Evolutionary conservation across 2,797 vertebrate species (phyloP).

Genomic region (Bradypus variegatus): DNA sequence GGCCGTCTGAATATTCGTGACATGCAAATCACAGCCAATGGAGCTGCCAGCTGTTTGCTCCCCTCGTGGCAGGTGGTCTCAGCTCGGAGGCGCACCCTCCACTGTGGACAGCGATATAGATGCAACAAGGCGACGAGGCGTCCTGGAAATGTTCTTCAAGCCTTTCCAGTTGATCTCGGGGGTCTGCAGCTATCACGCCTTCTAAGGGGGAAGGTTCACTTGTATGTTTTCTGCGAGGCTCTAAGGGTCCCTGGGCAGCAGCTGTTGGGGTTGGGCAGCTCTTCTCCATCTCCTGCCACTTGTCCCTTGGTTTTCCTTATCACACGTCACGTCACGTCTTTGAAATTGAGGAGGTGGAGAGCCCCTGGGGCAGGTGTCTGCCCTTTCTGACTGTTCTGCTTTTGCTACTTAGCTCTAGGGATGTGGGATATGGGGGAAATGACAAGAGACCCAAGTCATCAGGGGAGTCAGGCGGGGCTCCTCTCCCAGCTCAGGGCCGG

Average conservation of each 20-base stretch:
- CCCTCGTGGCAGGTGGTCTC: too few relatives aligned
- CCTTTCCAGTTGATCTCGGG: too few relatives aligned
- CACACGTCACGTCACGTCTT: not conserved
- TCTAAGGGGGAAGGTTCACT: not conserved
- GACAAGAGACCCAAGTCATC: not conserved
- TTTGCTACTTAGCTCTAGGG: fast-evolving
- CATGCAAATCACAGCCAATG: not conserved
- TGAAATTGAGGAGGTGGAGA: not conserved
- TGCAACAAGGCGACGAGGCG: not conserved
- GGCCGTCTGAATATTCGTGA: not conserved
- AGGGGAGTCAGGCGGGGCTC: fast-evolving
- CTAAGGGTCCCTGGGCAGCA: not conserved
- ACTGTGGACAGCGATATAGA: not conserved
- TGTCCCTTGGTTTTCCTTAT: not conserved
- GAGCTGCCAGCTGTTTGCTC: not conserved
- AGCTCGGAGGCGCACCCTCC: too few relatives aligned
- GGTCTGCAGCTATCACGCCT: too few relatives aligned
- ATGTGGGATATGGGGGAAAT: fast-evolving
- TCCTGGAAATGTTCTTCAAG: too few relatives aligned
- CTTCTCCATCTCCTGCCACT: not conserved
- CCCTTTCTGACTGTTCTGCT: not conserved
- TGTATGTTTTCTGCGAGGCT: not conserved
- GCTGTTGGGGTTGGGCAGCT: fast-evolving
- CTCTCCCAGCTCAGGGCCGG: not conserved
- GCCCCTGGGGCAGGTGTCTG: fast-evolving